A percentile compares a stretch with the other conserved stretches of the same genome.
phyloP scores from a whole-genome alignment of 2,797 vertebrate species.

The Pantherophis vulpinus region DNA sequence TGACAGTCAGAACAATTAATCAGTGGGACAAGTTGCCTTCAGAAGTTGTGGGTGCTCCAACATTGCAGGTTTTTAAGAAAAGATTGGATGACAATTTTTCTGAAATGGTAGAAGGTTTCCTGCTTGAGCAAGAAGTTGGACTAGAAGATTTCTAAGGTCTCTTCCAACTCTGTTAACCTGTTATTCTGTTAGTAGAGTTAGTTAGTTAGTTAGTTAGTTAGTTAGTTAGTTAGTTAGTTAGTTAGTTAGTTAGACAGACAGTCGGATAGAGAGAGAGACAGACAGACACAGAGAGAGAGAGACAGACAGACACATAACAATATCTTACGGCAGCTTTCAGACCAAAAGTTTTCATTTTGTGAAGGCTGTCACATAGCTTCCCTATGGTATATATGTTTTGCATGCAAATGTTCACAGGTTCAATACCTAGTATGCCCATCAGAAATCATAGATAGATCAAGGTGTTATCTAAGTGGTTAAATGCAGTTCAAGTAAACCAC shows the following conservation, averaged over 20 bases:
- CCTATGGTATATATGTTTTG: neutral
- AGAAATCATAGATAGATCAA: neutral
- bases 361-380: neutral
- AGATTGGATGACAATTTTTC: neutral
- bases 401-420: neutral
- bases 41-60: neutral
- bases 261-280: too few species aligned
- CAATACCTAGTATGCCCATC: neutral
- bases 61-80: neutral
- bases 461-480: neutral
- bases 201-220: neutral
- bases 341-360: neutral
- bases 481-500: neutral
- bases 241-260: too few species aligned
- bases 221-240: neutral
- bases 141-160: neutral
- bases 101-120: neutral
- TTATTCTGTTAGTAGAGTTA: neutral
- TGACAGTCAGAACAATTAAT: neutral
- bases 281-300: too few species aligned
- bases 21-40: neutral
- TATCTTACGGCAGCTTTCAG: neutral
- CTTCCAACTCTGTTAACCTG: neutral
- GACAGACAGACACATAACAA: too few species aligned
- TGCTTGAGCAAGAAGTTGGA: neutral